phyloP scores from a whole-genome alignment of 2,797 vertebrate genomes.

The Rhynchonycteris naso region DNA sequence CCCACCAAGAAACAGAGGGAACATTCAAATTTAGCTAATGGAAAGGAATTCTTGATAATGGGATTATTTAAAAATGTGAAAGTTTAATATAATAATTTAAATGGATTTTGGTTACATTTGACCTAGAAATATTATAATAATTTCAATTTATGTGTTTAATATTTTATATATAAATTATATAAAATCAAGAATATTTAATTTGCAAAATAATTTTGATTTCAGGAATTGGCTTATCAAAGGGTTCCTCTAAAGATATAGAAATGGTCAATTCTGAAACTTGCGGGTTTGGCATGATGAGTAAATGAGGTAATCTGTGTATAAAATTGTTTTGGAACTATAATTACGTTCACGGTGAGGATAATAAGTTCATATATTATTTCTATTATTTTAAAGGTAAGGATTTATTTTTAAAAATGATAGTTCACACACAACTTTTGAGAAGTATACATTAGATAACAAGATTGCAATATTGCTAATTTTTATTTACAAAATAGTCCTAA shows the following conservation, averaged over 20 bases:
- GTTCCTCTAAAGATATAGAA: neutral
- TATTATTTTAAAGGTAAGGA: neutral
- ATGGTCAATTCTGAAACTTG: neutral
- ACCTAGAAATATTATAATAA: neutral
- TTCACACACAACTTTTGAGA: neutral
- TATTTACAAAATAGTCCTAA: neutral
- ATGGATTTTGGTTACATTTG: neutral
- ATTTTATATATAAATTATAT: neutral
- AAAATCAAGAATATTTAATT: neutral
- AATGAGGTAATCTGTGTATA: neutral
- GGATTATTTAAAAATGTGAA: neutral
- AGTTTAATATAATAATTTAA: neutral
- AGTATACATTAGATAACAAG: neutral
- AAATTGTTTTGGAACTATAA: neutral
- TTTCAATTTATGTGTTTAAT: neutral
- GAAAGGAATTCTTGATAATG: neutral
- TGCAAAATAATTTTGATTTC: constrained; percentile 1
- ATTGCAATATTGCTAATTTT: neutral
- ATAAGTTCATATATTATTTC: neutral
- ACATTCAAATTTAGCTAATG: neutral
- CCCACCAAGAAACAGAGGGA: neutral
- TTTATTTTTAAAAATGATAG: neutral
- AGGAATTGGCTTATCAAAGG: neutral
- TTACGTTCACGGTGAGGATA: neutral
- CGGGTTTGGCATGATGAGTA: neutral